Evolutionary conservation across 2,888 invertebrate genomes (phyloP).

Genomic region (Liodrosophila aerea): DNA sequence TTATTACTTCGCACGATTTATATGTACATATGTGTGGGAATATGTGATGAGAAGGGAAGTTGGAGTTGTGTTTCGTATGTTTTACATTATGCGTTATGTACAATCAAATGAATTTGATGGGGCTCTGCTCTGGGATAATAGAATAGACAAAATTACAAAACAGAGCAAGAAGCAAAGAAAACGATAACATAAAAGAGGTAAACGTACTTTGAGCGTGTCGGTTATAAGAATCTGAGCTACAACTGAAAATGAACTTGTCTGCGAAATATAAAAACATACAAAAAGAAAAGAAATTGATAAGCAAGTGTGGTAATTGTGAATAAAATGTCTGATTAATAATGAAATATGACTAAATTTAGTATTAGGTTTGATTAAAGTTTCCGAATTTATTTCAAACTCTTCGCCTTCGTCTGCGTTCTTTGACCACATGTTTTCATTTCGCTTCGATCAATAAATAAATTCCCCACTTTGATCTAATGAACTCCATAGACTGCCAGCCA

Average conservation of each 20-base stretch:
- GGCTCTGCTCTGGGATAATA: constrained; percentile 20
- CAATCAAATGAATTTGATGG: constrained; percentile 41
- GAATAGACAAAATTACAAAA: constrained; percentile 13
- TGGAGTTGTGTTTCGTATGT: constrained; percentile 2
- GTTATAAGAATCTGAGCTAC: constrained; percentile 73
- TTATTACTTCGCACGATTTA: constrained; percentile 31
- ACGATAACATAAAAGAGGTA: constrained; percentile 33
- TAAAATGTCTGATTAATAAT: constrained; percentile 8
- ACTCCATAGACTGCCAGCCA: constrained; percentile 20
- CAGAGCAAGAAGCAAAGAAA: constrained; percentile 12
- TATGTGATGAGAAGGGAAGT: constrained; percentile 3
- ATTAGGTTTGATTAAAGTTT: neutral
- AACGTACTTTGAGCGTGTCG: constrained; percentile 74
- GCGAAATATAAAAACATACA: constrained; percentile 51
- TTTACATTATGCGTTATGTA: constrained; percentile 20
- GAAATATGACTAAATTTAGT: constrained; percentile 8
- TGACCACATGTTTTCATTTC: neutral
- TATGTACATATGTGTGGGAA: neutral
- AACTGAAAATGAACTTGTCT: constrained; percentile 70
- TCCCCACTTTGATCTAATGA: constrained; percentile 12
- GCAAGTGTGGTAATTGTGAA: constrained; percentile 6
- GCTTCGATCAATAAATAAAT: constrained; percentile 7
- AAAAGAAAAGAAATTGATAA: constrained; percentile 33
- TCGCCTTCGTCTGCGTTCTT: too few species aligned
- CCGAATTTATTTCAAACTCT: constrained; percentile 5